Evolutionary conservation across 2,888 invertebrate genomes (phyloP).

Genomic region (Diploptera punctata): DNA sequence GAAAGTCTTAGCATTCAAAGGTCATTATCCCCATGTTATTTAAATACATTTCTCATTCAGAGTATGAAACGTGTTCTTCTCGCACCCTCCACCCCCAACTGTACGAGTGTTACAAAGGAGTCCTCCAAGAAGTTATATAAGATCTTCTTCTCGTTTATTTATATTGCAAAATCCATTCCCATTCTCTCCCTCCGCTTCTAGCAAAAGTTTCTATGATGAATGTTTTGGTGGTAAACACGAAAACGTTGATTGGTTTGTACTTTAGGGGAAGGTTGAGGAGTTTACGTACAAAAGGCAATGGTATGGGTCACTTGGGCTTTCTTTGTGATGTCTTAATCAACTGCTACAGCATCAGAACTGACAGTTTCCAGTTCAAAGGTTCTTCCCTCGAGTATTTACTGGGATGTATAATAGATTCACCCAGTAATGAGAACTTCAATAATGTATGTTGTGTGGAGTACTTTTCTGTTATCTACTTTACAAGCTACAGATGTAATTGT

Average conservation of each 20-base stretch:
- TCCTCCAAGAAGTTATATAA: background rate
- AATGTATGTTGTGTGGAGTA: background rate
- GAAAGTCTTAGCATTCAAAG: too few relatives aligned
- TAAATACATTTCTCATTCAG: too few relatives aligned
- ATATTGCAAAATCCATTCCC: background rate
- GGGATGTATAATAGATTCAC: background rate
- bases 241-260: conserved; percentile 14
- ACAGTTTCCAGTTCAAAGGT: conserved; percentile 2
- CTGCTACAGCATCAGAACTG: background rate
- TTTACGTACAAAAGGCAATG: background rate
- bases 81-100: too few relatives aligned
- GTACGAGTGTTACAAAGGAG: too few relatives aligned
- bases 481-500: too few relatives aligned
- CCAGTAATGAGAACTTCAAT: conserved; percentile 18
- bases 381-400: background rate
- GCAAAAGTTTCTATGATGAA: background rate
- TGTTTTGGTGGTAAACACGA: background rate
- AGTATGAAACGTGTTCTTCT: too few relatives aligned
- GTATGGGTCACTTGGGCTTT: background rate
- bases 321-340: conserved; percentile 15
- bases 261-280: background rate
- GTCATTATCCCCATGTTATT: too few relatives aligned
- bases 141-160: background rate
- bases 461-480: too few relatives aligned
- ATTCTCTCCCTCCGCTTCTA: background rate